Percentiles rank a stretch among this genome's conserved stretches.
phyloP scores from a whole-genome alignment of 2,113 vertebrate genomes.

The Struthidea cinerea region DNA sequence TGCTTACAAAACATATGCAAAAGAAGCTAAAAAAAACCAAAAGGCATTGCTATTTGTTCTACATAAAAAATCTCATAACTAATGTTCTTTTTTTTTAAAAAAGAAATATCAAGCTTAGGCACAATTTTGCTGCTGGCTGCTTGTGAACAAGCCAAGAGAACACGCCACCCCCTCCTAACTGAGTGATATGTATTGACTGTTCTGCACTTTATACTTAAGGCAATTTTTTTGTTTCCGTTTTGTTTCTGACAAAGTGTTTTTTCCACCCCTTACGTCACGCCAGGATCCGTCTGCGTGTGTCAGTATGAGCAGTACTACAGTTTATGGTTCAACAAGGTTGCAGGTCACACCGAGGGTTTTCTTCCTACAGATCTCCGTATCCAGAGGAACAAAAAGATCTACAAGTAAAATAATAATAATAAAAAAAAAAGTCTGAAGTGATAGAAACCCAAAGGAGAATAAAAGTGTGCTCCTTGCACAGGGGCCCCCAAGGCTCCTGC shows the following conservation, averaged over 20 bases:
- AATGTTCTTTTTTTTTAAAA: slow-evolving; percentile 72
- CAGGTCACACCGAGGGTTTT: slow-evolving; percentile 1
- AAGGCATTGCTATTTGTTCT: slow-evolving; percentile 75
- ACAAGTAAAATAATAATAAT: not conserved
- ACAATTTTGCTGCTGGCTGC: slow-evolving; percentile 76
- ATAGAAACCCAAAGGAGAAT: not conserved
- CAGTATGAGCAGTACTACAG: slow-evolving; percentile 57
- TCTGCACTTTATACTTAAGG: slow-evolving; percentile 74
- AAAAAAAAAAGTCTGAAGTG: not conserved
- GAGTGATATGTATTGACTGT: slow-evolving; percentile 57
- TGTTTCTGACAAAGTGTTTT: slow-evolving; percentile 50
- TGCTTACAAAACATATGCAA: slow-evolving; percentile 80
- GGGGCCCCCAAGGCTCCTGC: rapidly evolving
- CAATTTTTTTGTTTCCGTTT: slow-evolving; percentile 66
- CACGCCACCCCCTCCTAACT: slow-evolving; percentile 46
- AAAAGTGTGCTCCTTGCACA: not conserved
- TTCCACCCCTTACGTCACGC: slow-evolving; percentile 36
- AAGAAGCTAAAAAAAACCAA: slow-evolving; percentile 71
- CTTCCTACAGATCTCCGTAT: slow-evolving; percentile 20
- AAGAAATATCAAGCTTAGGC: slow-evolving; percentile 74
- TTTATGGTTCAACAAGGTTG: slow-evolving; percentile 30
- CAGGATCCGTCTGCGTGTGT: slow-evolving; percentile 12
- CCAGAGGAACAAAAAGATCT: slow-evolving; percentile 40
- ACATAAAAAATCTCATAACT: slow-evolving; percentile 73
- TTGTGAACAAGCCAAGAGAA: slow-evolving; percentile 63